Percentiles rank a stretch among this genome's conserved stretches.
Conservation (phyloP, 1,140 invertebrate genomes). For the Scylla paramamosain region DNA sequence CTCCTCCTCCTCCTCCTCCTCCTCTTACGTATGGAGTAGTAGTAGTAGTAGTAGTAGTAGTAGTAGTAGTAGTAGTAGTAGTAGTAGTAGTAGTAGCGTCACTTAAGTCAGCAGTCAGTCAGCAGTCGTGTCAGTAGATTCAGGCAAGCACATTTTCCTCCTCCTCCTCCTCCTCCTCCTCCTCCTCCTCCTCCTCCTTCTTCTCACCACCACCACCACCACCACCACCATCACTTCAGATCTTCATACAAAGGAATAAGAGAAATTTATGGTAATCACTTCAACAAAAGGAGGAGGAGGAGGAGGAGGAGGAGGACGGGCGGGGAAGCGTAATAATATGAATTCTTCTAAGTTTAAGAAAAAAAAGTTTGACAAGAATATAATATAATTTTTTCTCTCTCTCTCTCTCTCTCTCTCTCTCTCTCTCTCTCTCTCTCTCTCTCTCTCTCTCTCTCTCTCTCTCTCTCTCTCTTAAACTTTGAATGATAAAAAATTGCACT, state of each 20-base stretch:
- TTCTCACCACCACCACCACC: not conserved
- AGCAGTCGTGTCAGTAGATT: not conserved
- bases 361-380: not conserved
- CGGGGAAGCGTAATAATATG: too few relatives aligned
- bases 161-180: constrained; percentile 18
- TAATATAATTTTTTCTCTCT: not conserved
- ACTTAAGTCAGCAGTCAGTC: not conserved
- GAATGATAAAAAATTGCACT: not conserved
- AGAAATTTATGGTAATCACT: too few relatives aligned
- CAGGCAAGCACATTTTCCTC: not conserved
- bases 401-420: not conserved
- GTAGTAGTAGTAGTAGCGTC: not conserved
- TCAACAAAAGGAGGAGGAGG: not conserved
- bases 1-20: constrained; percentile 27
- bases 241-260: too few relatives aligned
- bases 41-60: not conserved
- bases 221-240: too few relatives aligned
- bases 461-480: constrained; percentile 16
- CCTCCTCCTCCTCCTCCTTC: constrained; percentile 25
- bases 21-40: not conserved
- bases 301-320: not conserved
- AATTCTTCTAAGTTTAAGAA: not conserved
- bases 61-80: constrained; percentile 23
- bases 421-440: not conserved
- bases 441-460: constrained; percentile 29